Evolutionary conservation across 92 coral and sea anemone genomes (phyloP), one percentile per base, ranked within the genome.

Genomic region (Porites lobata): DNA sequence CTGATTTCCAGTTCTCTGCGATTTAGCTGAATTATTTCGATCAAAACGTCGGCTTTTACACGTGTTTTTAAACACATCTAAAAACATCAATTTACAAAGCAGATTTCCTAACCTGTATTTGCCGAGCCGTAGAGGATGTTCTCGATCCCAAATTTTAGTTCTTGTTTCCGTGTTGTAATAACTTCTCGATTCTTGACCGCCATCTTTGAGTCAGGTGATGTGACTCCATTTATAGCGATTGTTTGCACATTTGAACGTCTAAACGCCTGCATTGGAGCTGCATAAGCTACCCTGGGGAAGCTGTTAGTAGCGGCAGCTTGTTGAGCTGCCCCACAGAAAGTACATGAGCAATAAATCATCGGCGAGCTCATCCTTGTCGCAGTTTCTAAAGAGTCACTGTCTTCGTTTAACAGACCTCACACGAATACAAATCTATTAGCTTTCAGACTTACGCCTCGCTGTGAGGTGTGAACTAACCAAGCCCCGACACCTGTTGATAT

Each of bases 141-240:
- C 58, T 90, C 93, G 57, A 90, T 90, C 8, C 93, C 93, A 80
- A 90, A 90, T 26, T 72, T 86, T 7, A 90, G 89, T 8, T 73
- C 66, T 24, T 90, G 72, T 38, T 13, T 24, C 10, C 59, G 67
- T 19, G 13, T 64, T 2, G 38, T 9, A 9, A 4, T 38, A 11
- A 26, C 65, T 80, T 56, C 50, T 4, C 32, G 10, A 22, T 78
- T 47, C 70, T 47, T 32, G 67, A 57, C 6, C 69, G 59, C 56
- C 13, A 10, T 14, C 15, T 10, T 56, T 14, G 61, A 56, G 13
- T 38, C 47, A 38, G 47, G 47, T 38, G 47, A 38, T 38, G 4
- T 4, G 47, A 38, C 47, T 54, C 1, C 21, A 50, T 50, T 69
- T 29, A 76, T 1, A 21, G 63, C 11, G 1, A 67, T 69, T 4